Evolutionary conservation across 1,140 invertebrate species (phyloP).

Genomic region (Patella vulgata): DNA sequence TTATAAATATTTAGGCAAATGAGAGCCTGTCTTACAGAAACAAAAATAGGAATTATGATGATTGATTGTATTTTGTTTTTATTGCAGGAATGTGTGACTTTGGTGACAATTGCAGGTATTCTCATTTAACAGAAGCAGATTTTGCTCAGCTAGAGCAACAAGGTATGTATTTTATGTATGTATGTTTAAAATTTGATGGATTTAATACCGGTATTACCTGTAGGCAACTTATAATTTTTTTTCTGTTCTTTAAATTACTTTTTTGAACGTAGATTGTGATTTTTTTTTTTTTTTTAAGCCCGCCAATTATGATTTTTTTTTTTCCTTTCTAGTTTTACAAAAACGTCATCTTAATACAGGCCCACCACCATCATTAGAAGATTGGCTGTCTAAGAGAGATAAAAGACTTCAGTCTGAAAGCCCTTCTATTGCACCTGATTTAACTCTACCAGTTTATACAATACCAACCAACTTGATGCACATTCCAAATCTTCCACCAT

Average conservation of each 20-base stretch:
- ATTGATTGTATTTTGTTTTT: neutral
- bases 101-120: slow-evolving; percentile 38
- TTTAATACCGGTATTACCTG: neutral
- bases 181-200: neutral
- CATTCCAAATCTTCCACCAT: slow-evolving; percentile 39
- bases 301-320: neutral
- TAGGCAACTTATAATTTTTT: neutral
- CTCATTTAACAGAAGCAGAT: slow-evolving; percentile 35
- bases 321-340: slow-evolving; percentile 14
- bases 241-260: neutral
- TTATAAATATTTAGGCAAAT: too few species aligned
- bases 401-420: slow-evolving; percentile 22
- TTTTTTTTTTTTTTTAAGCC: neutral
- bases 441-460: slow-evolving; percentile 9
- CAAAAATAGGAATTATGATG: too few species aligned
- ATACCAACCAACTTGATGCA: slow-evolving; percentile 30
- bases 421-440: too few species aligned
- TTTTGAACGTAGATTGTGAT: neutral
- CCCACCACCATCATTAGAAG: slow-evolving; percentile 23
- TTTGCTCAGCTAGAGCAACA: slow-evolving; percentile 21
- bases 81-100: slow-evolving; percentile 37
- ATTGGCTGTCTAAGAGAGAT: slow-evolving; percentile 37
- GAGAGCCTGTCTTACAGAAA: too few species aligned
- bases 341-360: slow-evolving; percentile 14
- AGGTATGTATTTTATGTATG: slow-evolving; percentile 20